A percentile compares a stretch with the other conserved stretches of the same genome.
Evolutionary conservation across 2,888 invertebrate genomes (phyloP).

Genomic region (Zaprionus lineosus): DNA sequence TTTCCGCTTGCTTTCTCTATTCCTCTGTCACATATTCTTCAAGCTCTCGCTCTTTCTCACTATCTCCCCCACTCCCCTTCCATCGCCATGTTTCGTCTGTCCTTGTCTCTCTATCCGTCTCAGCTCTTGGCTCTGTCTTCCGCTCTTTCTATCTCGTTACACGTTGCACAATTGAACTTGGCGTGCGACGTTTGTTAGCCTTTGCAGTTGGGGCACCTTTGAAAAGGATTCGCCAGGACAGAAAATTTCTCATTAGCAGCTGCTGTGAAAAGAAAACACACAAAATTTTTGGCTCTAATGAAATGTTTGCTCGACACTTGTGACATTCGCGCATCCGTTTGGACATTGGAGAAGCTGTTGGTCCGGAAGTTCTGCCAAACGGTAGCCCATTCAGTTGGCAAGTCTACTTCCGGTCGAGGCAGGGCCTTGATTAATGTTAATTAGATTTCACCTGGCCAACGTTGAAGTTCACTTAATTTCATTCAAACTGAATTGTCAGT

Average conservation of each 20-base stretch:
- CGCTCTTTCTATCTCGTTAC: no score
- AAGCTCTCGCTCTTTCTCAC: background rate
- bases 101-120: background rate
- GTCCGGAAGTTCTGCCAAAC: constrained; percentile 58
- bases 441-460: constrained; percentile 60
- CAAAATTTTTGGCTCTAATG: constrained; percentile 71
- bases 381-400: constrained; percentile 49
- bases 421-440: constrained; percentile 71
- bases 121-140: no score
- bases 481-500: constrained; percentile 4
- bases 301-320: constrained; percentile 76
- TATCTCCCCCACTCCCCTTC: background rate
- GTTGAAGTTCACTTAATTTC: background rate
- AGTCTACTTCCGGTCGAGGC: constrained; percentile 61
- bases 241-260: constrained; percentile 72
- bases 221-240: constrained; percentile 67
- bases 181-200: constrained; percentile 12
- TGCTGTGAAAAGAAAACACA: constrained; percentile 54
- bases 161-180: constrained; percentile 24
- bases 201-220: constrained; percentile 38
- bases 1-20: constrained; percentile 52
- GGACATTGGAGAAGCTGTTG: constrained; percentile 29
- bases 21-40: no score
- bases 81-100: no score
- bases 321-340: constrained; percentile 71